Evolutionary conservation across 1,140 invertebrate genomes (phyloP).

Genomic region (Drosophila carrolli): DNA sequence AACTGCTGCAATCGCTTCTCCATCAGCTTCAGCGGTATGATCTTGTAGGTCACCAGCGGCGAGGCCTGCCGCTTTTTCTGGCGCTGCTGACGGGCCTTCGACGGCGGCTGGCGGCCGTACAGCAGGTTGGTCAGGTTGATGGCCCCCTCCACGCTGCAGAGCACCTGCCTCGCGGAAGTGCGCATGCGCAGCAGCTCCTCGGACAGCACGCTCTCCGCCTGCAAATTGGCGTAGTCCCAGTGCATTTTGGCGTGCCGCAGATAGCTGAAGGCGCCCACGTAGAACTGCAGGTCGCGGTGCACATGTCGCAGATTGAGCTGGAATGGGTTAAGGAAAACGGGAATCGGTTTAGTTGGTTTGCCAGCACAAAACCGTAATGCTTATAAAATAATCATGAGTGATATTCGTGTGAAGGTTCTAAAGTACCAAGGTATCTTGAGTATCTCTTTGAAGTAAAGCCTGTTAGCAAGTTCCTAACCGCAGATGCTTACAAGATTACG

Average conservation of each 20-base stretch:
- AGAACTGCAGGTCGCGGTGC: constrained; percentile 69
- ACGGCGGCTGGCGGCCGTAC: not conserved
- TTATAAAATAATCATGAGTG: no score
- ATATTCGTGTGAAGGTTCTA: no score
- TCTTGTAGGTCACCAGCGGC: constrained; percentile 11
- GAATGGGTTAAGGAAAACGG: constrained; percentile 4
- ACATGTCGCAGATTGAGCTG: constrained; percentile 61
- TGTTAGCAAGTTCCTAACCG: no score
- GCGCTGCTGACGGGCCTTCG: not conserved
- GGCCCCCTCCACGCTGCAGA: constrained; percentile 64
- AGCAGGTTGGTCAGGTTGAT: constrained; percentile 55
- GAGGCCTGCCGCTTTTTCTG: not conserved
- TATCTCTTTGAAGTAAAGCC: no score
- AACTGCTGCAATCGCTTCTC: constrained; percentile 44
- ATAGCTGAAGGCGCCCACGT: constrained; percentile 69
- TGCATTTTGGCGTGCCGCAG: constrained; percentile 56
- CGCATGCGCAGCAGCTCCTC: constrained; percentile 45
- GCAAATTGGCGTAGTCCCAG: constrained; percentile 43
- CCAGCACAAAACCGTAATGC: no score
- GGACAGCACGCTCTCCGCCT: constrained; percentile 33
- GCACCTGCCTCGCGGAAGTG: constrained; percentile 31
- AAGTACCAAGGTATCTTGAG: no score
- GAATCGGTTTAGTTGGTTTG: not conserved
- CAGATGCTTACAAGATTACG: no score
- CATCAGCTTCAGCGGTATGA: constrained; percentile 41